A percentile compares a stretch with the other conserved stretches of the same genome.
phyloP scores from a whole-genome alignment of 2,113 vertebrate species.

The Petroica traversi region DNA sequence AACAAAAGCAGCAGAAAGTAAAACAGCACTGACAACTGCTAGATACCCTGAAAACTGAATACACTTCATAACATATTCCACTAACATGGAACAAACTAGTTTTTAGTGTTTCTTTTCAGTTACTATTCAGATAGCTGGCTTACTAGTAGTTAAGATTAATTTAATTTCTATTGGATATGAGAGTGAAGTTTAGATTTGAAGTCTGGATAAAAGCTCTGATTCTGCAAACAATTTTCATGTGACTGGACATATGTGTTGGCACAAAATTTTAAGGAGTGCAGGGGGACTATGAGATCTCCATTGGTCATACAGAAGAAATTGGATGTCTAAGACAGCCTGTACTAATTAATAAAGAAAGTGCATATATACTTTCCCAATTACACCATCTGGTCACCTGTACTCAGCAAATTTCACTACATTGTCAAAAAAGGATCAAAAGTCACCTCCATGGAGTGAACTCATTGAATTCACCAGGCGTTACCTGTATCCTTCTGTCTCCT shows the following conservation, averaged over 20 bases:
- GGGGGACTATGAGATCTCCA: not conserved
- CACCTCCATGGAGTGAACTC: not conserved
- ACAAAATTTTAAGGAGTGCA: not conserved
- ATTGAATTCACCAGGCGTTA: not conserved
- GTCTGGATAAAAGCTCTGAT: not conserved
- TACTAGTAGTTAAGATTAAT: not conserved
- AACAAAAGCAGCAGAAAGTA: fast-evolving
- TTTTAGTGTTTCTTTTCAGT: not conserved
- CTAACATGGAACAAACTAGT: not conserved
- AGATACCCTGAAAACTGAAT: not conserved
- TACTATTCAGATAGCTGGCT: not conserved
- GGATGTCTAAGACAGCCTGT: not conserved
- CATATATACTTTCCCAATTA: not conserved
- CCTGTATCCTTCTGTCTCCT: not conserved
- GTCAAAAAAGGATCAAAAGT: not conserved
- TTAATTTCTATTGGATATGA: not conserved
- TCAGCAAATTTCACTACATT: not conserved
- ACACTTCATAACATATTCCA: not conserved
- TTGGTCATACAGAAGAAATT: not conserved
- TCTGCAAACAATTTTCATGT: not conserved
- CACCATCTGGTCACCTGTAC: not conserved
- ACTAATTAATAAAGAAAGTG: not conserved
- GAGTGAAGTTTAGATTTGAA: not conserved
- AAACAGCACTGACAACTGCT: not conserved
- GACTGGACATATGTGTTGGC: not conserved